These are phyloP conservation scores for Dicrurus megarhynchus DNA, from an alignment of 2,113 vertebrate genomes.

Conservation along the genomic window DNA sequence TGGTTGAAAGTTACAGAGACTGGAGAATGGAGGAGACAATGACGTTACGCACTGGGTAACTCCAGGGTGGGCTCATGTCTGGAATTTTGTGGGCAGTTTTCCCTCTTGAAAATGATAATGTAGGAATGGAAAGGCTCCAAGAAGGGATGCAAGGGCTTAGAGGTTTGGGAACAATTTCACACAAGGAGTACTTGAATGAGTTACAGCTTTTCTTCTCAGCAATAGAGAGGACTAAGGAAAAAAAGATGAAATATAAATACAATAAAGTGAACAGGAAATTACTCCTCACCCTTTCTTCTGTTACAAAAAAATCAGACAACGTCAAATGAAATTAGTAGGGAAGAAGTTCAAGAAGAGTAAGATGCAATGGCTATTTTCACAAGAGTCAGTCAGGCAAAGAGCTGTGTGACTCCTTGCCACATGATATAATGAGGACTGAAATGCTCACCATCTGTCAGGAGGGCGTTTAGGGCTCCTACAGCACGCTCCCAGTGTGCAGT, in stretches of 20 bases:
- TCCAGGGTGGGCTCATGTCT: background rate
- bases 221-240: background rate
- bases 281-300: background rate
- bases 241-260: background rate
- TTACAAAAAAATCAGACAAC: background rate
- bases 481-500: background rate
- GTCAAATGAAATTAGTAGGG: background rate
- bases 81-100: background rate
- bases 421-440: background rate
- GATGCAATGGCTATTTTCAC: background rate
- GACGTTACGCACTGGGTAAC: background rate
- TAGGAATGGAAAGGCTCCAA: background rate
- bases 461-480: background rate
- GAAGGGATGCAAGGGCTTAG: background rate
- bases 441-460: background rate
- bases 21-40: background rate
- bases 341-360: background rate
- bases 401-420: background rate
- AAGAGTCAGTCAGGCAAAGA: background rate
- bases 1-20: background rate
- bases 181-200: background rate
- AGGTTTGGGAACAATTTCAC: background rate
- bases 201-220: background rate
- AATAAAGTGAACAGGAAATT: background rate
- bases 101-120: background rate